Evolutionary conservation across 2,113 vertebrate species (phyloP), one percentile per base, ranked within the genome.

Genomic region (Aythya baeri): DNA sequence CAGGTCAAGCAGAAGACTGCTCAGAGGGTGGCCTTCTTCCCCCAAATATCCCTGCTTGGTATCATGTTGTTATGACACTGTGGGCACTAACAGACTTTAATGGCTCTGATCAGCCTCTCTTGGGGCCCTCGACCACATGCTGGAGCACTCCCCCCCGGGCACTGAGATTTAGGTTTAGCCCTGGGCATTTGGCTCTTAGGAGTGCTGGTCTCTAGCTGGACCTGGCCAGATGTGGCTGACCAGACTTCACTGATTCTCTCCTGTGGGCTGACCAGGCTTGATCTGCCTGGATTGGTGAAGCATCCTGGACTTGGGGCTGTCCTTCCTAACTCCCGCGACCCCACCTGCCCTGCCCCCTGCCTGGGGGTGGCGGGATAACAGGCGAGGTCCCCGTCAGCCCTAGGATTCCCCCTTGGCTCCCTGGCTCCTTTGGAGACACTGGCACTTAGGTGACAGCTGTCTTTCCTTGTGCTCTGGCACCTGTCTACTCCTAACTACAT

Each of bases 31-130:
- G 26, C 32, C 16, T 16, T 21, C 17, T 74, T 14, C 21, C 17
- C 13, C 21, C 63, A 58, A 58, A 62, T 67, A 54, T 41, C 13
- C 36, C 16, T 62, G 85, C 32, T 26, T 75, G 31, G 7, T 54
- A 17, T 36, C 34, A 2, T 66, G 29, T 32, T 62, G 13, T 29
- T 66, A 20, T 27, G n/a, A 36, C 18, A 9, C 17, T 72, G 50
- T 54, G 11, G 15, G 13, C 44, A 62, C 4, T 26, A 12, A 6
- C 18, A 1, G 3, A 50, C 4, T 3, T 70, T 41, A 25, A 32
- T 1, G 4, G 7, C 15, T 61, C 9, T 50, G 50, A 46, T 83
- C 62, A 81, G 36, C 13, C 2, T n/a, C 9, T 11, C 0, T 2
- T 5, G 10, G 26, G 38, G 74, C 32, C 4, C 27, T 78, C 17